These are phyloP conservation scores for Mormyrus lacerda DNA, from an alignment of 2,113 vertebrate species.

Conservation along the genomic window DNA sequence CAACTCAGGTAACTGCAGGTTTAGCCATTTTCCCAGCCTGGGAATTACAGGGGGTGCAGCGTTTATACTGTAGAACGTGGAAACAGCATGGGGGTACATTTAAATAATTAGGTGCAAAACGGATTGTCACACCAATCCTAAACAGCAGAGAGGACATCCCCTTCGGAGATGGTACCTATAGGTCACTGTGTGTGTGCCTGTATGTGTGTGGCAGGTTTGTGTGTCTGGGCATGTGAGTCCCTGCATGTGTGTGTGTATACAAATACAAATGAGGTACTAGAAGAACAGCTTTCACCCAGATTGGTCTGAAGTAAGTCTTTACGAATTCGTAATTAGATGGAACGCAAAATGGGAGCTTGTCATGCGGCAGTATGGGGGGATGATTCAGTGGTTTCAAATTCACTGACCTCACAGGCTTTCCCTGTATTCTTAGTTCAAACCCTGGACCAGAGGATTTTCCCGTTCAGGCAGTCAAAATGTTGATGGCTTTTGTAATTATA, in stretches of 20 bases:
- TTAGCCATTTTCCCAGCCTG: not conserved
- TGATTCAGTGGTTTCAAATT: not conserved
- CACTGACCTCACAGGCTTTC: not conserved
- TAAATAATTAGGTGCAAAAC: slow-evolving; percentile 16
- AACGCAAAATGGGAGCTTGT: not conserved
- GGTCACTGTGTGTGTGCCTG: not conserved
- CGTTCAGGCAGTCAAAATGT: not conserved
- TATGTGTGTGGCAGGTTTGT: not conserved
- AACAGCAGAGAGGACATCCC: not conserved
- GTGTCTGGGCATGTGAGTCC: not conserved
- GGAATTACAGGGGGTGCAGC: not conserved
- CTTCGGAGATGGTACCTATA: not conserved
- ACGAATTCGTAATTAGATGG: slow-evolving; percentile 7
- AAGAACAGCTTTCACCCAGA: slow-evolving; percentile 5
- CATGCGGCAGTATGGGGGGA: not conserved
- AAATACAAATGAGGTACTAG: not conserved
- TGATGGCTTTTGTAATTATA: not conserved
- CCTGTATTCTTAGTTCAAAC: not conserved
- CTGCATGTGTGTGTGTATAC: not conserved
- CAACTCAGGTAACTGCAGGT: not conserved
- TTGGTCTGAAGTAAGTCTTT: not conserved
- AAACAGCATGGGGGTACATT: not conserved
- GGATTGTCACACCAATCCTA: slow-evolving; percentile 6
- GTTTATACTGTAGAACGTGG: not conserved
- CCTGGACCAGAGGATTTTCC: not conserved